Evolutionary conservation across 2,888 invertebrate species (phyloP).

Genomic region (Galerucella nymphaeae): DNA sequence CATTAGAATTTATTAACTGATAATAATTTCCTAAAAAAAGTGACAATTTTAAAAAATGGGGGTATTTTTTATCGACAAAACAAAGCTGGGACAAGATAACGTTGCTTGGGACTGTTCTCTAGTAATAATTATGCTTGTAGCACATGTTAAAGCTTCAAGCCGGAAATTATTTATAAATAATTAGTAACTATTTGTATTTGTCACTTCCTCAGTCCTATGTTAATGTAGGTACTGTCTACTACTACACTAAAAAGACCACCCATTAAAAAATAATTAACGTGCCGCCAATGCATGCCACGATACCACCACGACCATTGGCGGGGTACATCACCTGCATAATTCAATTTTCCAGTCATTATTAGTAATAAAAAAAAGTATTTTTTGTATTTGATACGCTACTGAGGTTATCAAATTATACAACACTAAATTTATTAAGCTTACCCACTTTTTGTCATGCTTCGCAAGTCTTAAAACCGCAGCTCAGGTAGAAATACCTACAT

Average conservation of each 20-base stretch:
- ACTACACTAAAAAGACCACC: neutral
- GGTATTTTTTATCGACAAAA: too few species aligned
- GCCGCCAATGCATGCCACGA: neutral
- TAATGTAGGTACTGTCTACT: neutral
- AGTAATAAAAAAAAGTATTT: neutral
- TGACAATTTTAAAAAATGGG: too few species aligned
- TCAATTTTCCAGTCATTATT: neutral
- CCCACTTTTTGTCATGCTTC: conserved; percentile 22
- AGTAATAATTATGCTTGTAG: too few species aligned
- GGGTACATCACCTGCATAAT: neutral
- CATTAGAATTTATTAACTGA: too few species aligned
- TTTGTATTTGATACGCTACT: neutral
- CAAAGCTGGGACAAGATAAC: too few species aligned
- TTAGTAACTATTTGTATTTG: too few species aligned
- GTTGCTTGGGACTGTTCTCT: too few species aligned
- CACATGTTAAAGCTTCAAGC: too few species aligned
- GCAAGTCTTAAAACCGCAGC: conserved; percentile 15
- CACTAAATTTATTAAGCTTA: conserved; percentile 18
- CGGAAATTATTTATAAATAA: too few species aligned
- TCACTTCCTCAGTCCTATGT: neutral
- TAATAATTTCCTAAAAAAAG: too few species aligned
- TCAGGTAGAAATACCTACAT: conserved; percentile 17
- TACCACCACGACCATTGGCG: neutral
- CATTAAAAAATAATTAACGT: neutral
- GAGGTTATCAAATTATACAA: conserved; percentile 16